A percentile compares a stretch with the other conserved stretches of the same genome.
phyloP scores from a whole-genome alignment of 2,888 invertebrate genomes.

The Hecatera dysodea region DNA sequence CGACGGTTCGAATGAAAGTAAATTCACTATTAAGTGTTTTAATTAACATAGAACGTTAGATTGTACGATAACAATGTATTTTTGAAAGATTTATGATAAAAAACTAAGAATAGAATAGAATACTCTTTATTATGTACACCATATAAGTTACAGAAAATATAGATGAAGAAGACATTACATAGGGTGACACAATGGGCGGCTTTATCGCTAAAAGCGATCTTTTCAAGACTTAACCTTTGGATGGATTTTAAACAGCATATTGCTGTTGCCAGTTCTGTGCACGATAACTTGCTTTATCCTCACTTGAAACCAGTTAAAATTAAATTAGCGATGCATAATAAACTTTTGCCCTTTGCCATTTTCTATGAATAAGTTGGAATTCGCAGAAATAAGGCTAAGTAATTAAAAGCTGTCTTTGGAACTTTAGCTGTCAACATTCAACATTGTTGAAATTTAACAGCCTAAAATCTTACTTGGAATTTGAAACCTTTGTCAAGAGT shows the following conservation, averaged over 20 bases:
- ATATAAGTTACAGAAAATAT: too few species aligned
- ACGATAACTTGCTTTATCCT: neutral
- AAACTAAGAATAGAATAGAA: neutral
- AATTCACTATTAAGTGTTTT: slow-evolving; percentile 64
- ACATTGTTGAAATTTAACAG: slow-evolving; percentile 35
- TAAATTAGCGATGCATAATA: neutral
- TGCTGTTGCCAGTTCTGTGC: too few species aligned
- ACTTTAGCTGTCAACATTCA: slow-evolving; percentile 45
- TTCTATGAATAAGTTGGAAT: slow-evolving; percentile 25
- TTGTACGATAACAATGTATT: slow-evolving; percentile 15
- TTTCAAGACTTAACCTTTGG: too few species aligned
- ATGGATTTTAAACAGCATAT: too few species aligned
- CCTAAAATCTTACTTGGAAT: slow-evolving; percentile 46
- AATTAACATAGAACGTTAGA: slow-evolving; percentile 58
- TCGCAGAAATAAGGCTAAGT: slow-evolving; percentile 53
- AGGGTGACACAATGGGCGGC: too few species aligned
- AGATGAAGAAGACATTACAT: too few species aligned
- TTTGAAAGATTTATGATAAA: slow-evolving; percentile 15
- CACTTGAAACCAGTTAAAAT: neutral
- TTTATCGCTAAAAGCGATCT: too few species aligned
- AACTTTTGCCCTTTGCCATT: slow-evolving; percentile 20
- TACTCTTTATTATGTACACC: too few species aligned
- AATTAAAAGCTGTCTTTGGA: slow-evolving; percentile 57
- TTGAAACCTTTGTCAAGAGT: slow-evolving; percentile 37
- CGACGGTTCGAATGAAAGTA: slow-evolving; percentile 63